Base-by-base conservation (phyloP, 2,888 invertebrate species). In the Cheilosia variabilis region DNA sequence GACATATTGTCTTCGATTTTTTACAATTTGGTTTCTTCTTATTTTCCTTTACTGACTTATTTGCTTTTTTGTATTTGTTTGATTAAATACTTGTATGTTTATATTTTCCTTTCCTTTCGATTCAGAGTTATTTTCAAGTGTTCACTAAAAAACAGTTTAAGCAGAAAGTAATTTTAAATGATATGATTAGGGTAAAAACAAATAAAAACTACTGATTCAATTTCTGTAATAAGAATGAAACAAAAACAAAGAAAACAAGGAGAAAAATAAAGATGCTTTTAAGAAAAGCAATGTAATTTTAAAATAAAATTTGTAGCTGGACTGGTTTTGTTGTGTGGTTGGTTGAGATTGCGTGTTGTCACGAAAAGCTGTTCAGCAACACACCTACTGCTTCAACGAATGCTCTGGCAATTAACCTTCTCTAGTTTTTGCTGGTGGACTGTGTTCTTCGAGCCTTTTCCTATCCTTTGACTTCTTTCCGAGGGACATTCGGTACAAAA, bases 181-280 rank as follows among this genome's bases (percentile, higher is more conserved):
- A 58, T 69, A 84, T 37, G 58, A 69, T 71, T 80, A 80, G 75
- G 69, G 17, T 58, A 80, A 75, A 62, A 24, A 62, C 47, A 60
- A 53, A 66, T 58, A 50, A 55, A 62, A 47, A 37, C 73, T 75
- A 84, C 58, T 80, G 79, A 84, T 80, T 80, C 52, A 69, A 75
- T 75, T 80, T 84, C 80, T 84, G 69, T 75, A 75, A 80, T 79
- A 84, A 73, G 72, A 57, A 76, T 66, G 10, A 57, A 58, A 63
- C 31, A 72, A 78, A 50, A 60, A 10, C 52, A 45, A 77, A 22
- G 1, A 41, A 22, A 45, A 45, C 47, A 60, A 63, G 50, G 34
- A 41, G 57, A 34, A 73, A 73, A 83, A 79, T 83, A 84, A 84
- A 80, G 65, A 65, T 63, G 84, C 84, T 84, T 84, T 80, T 73